Base-by-base conservation (phyloP, 2,888 invertebrate genomes). In the Amphipyra berbera region DNA sequence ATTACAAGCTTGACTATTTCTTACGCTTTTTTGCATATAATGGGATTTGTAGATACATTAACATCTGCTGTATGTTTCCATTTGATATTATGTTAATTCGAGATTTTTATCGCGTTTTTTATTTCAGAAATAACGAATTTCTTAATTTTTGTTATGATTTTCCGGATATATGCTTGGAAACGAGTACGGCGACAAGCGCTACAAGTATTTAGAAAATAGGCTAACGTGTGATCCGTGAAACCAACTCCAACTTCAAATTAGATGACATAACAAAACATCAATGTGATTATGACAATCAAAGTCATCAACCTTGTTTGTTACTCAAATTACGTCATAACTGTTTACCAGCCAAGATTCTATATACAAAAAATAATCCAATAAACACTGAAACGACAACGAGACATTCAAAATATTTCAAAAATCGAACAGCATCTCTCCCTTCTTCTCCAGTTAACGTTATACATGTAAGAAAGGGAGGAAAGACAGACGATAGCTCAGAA, bases 351-450 rank as follows among this genome's bases (percentile, higher is more conserved):
- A 58, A 68, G 41, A 68, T 48, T 60, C 56, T 42, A 64, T 46
- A 68, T 63, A 73, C 70, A 73, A 71, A 67, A 74, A 74, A 68
- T 73, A 78, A 78, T 75, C 73, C 53, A 78, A 76, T 77, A 75
- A 77, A 68, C 63, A 63, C 56, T 68, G 42, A 64, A 76, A 73
- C 48, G 73, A 64, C 67, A 73, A 61, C 73, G 55, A 73, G 65
- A 76, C 72, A 69, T 79, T 78, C 60, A 59, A 77, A 77, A 68
- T 79, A 78, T 79, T 73, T 77, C 65, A 62, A 73, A 78, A 73
- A 76, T 73, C 59, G 63, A 70, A 66, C 42, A 54, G 44, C 46
- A 35, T 37, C 53, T 68, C n/a, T 63, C 59, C 62, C 67, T 68
- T 74, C 68, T 37, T 49, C 72, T 21, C 50, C 21, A 46, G 56